Base-by-base conservation (phyloP, 2,888 invertebrate species). In the Volucella bombylans region DNA sequence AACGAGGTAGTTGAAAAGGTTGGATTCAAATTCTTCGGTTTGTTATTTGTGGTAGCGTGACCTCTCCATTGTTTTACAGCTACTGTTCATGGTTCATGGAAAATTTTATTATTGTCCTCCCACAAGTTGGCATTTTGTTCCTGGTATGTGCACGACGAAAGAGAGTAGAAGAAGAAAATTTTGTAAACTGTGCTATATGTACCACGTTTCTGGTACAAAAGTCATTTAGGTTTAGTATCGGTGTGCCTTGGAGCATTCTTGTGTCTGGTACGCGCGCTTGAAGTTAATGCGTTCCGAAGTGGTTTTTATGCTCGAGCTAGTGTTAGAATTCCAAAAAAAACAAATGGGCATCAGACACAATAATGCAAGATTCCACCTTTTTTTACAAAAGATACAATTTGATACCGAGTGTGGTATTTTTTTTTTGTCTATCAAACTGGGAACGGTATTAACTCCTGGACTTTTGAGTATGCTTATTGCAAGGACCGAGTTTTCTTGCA, bases 11-110 rank as follows among this genome's bases (percentile, higher is more conserved):
- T n/a, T 38, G 49, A 11, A 12, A 15, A 57, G 38, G 11, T 80
- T 54, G 14, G 55, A 62, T 69, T 74, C 64, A 69, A 65, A 76
- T 69, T 68, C 74, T 64, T 62, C 49, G 14, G 57, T 69, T 64
- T 69, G 47, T 62, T 57, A 64, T 38, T 57, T 74, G 50, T 81
- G 76, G 81, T 81, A 76, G 52, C 14, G 45, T 67, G 81, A 76
- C 74, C 64, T 81, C 69, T 61, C 45, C 23, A 59, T 68, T 62
- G 64, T 69, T 52, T 68, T 62, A 69, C 50, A 52, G 15, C 39
- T 39, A 64, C 64, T 76, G 74, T 81, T 81, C 81, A 81, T 74
- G 76, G 80, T 69, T 76, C 68, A 76, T 74, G 76, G 69, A 69
- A 68, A 64, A 64, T 64, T 81, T 81, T 68, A 69, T 69, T 81